Evolutionary conservation across 2,113 vertebrate genomes (phyloP), one percentile per base, ranked within the genome.

Genomic region (Lipophrys pholis): DNA sequence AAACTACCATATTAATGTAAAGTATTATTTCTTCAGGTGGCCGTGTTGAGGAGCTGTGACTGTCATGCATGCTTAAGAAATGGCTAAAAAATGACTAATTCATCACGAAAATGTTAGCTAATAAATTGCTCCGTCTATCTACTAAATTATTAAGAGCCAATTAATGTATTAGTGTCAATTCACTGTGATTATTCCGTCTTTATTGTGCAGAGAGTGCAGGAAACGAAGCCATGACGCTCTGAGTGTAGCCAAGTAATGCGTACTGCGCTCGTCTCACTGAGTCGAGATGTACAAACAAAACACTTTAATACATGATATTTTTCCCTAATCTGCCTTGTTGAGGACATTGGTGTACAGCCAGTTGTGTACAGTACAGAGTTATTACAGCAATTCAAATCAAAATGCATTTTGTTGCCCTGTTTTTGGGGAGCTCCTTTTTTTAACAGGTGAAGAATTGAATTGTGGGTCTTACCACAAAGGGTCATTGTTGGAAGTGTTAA

Each of bases 401-500:
- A 69, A 57, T 48, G 45, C 8, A 7, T 46, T 49, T 39, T 11
- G 14, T 5, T 30, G 3, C 35, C 45, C 21, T 51, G 17, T 51
- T 51, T n/a, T 3, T 7, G 46, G n/a, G n/a, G n/a, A n/a, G 14
- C 10, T 46, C 10, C 3, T 11, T 54, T 59, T 53, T 51, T 41
- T 15, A n/a, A n/a, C 6, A 3, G 40, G 60, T 35, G 41, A 65
- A 56, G 12, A 10, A 10, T n/a, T 55, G 14, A 51, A 42, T 16
- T 2, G 30, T 11, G n/a, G 30, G 9, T 36, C 42, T 38, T 39
- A 21, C n/a, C n/a, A 64, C 52, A 51, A 36, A n/a, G n/a, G 51
- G 43, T 62, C 15, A 46, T 56, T 30, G 21, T 30, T 30, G 21
- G 21, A 30, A 30, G 21, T 61, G 49, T 59, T 41, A n/a, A 65